Base-by-base conservation (phyloP, 2,797 vertebrate genomes). In the Ceyx erithaca region DNA sequence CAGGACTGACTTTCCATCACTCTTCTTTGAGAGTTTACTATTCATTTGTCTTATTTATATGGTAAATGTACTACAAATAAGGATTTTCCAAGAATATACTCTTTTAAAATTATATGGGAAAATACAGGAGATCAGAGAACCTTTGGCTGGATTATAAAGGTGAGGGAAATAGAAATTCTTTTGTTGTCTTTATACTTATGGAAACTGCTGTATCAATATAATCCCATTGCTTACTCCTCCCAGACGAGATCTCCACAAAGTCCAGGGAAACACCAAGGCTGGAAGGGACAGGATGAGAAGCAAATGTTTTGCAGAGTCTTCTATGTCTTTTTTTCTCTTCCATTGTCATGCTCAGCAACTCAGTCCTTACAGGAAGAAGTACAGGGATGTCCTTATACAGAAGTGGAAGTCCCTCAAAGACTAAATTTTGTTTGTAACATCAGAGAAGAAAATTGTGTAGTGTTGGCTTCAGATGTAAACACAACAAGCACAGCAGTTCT, bases 1-100 rank as follows among this genome's bases (percentile, higher is more conserved):
- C 23, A 90, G 76, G 45, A 81, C 66, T 96, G 46, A 81, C 66
- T 96, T 94, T 83, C 75, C 66, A 85, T 95, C 90, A 86, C 57
- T 94, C 77, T 91, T 97, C 82, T 80, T 91, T 88, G 40, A 94
- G 52, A 95, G 19, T 69, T 31, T 54, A 9, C 48, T 73, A 48
- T 45, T 94, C 37, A 10, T 87, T 69, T 80, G n/a, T 33, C 41
- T 79, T 66, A 14, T 73, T 77, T 26, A 26, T 59, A 18, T 87
- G 35, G 28, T 67, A 77, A 73, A 63, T 59, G 19, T 63, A 35
- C n/a, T 58, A 55, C 23, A 75, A 48, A 70, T 84, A 87, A 46
- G 26, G 33, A 51, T 90, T 77, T 73, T 85, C 31, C 77, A 59
- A 31, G 16, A 83, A 55, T 33, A 25, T 16, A 59, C 7, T 59